A percentile compares a stretch with the other conserved stretches of the same genome.
Evolutionary conservation across 2,113 vertebrate genomes (phyloP).

Genomic region (Potamarius usumacintae): DNA sequence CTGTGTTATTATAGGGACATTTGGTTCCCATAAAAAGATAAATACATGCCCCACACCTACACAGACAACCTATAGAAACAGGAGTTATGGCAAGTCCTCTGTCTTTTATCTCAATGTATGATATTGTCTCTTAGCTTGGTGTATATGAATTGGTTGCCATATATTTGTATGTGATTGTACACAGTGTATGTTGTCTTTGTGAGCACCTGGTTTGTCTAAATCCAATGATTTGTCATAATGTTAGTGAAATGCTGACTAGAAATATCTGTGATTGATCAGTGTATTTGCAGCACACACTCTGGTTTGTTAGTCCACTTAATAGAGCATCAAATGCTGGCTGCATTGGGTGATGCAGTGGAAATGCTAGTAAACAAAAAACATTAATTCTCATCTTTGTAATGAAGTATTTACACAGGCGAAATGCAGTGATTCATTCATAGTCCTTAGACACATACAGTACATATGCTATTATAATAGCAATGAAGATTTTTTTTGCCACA

Average conservation of each 20-base stretch:
- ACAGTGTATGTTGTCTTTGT: background rate
- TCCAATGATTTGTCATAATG: background rate
- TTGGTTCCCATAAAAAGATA: background rate
- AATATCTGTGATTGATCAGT: conserved; percentile 30
- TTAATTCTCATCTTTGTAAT: conserved; percentile 16
- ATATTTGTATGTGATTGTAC: background rate
- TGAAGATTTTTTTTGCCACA: background rate
- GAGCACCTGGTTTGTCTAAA: conserved; percentile 14
- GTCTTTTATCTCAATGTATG: conserved; percentile 49
- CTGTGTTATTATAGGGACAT: background rate
- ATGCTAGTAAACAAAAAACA: conserved; percentile 3
- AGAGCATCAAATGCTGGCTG: conserved; percentile 29
- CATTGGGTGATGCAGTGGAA: conserved; percentile 21
- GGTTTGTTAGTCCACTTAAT: conserved; percentile 35
- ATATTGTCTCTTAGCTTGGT: conserved; percentile 29
- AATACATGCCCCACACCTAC: background rate
- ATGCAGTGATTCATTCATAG: background rate
- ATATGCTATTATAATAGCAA: background rate
- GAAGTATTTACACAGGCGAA: background rate
- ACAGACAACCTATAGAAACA: conserved; percentile 58
- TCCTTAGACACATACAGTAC: background rate
- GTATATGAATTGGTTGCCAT: background rate
- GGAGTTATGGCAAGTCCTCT: conserved; percentile 67
- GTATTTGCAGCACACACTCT: conserved; percentile 26
- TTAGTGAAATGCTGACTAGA: conserved; percentile 14